Conservation (phyloP, 92 coral and sea anemone genomes). For the Porites rus region DNA sequence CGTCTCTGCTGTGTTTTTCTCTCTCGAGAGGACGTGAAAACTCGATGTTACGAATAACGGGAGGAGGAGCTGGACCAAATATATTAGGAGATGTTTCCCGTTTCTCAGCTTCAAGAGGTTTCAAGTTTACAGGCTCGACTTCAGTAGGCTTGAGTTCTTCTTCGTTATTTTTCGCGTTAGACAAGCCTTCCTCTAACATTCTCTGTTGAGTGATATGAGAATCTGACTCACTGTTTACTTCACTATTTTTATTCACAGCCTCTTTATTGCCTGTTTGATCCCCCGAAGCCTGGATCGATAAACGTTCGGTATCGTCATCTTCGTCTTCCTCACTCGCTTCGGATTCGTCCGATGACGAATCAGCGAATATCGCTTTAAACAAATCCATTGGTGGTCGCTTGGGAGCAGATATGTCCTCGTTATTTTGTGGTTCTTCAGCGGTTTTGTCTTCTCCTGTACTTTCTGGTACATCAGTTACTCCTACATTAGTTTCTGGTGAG, state of each 20-base stretch:
- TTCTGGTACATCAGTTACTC: too few species aligned
- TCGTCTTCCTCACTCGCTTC: constrained; percentile 64
- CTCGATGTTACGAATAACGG: background rate
- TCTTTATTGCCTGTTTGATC: constrained; percentile 6
- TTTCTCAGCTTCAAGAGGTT: background rate
- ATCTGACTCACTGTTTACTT: background rate
- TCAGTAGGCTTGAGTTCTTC: background rate
- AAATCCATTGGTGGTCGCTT: constrained; percentile 93
- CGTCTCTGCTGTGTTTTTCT: constrained; percentile 9
- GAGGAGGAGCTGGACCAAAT: constrained; percentile 71
- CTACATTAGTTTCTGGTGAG: background rate
- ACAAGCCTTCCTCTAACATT: background rate
- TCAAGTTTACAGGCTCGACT: background rate
- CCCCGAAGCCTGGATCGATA: background rate
- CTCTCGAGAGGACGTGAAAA: background rate
- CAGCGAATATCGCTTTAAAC: constrained; percentile 96
- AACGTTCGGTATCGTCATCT: background rate
- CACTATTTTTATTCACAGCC: background rate
- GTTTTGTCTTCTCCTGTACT: background rate
- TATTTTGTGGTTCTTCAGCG: background rate
- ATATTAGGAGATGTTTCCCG: constrained; percentile 24
- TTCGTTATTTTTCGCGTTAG: background rate
- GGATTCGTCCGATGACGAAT: constrained; percentile 82
- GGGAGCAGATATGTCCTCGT: background rate
- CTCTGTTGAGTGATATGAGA: background rate